A percentile compares a stretch with the other conserved stretches of the same genome.
Conservation (phyloP, 2,888 invertebrate genomes). For the Machimus atricapillus region DNA sequence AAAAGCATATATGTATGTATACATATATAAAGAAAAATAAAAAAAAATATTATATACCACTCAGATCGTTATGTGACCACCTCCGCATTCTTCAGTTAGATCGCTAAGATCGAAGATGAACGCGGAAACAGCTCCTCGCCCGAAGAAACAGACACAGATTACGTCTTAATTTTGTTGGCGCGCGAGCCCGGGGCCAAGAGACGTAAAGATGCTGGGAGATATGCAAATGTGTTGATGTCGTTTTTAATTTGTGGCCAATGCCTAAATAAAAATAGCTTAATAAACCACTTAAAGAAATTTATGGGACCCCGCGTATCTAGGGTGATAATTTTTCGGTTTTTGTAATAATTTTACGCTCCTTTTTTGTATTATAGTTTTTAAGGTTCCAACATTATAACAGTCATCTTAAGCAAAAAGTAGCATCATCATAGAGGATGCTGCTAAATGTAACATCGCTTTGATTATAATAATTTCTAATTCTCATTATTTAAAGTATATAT, state of each 20-base stretch:
- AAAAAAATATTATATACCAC: neutral
- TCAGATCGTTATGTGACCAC: neutral
- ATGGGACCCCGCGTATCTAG: neutral
- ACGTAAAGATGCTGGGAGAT: neutral
- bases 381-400: neutral
- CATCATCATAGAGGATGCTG: too few species aligned
- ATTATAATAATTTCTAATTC: too few species aligned
- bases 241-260: constrained; percentile 21
- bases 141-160: neutral
- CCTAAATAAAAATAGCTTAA: constrained; percentile 26
- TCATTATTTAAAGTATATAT: too few species aligned
- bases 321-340: neutral
- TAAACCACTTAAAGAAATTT: constrained; percentile 11
- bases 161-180: constrained; percentile 3
- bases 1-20: too few species aligned
- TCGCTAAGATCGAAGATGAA: neutral
- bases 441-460: too few species aligned
- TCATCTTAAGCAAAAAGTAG: too few species aligned
- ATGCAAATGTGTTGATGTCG: neutral
- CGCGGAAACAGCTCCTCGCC: neutral
- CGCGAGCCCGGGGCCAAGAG: neutral
- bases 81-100: constrained; percentile 9
- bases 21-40: neutral
- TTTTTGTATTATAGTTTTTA: neutral
- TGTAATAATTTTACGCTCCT: neutral